phyloP scores from a whole-genome alignment of 1,140 invertebrate species.

The Euwallacea similis region DNA sequence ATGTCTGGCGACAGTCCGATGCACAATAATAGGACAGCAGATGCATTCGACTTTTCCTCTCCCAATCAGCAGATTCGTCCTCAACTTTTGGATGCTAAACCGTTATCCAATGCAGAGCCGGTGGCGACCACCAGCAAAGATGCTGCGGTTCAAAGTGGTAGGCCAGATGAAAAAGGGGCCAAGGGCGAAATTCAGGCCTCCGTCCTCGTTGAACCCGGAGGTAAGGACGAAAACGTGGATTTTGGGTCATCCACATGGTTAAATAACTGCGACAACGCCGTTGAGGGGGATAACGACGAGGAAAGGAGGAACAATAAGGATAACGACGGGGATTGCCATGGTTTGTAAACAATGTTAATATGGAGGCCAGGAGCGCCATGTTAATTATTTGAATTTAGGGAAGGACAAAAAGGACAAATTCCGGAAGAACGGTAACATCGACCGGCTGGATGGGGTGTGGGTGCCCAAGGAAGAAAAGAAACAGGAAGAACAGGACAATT shows the following conservation, averaged over 20 bases:
- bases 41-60: constrained; percentile 23
- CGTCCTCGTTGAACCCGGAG: constrained; percentile 35
- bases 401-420: constrained; percentile 38
- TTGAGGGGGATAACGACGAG: constrained; percentile 30
- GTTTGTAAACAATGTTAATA: neutral
- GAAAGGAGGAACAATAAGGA: constrained; percentile 5
- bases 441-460: constrained; percentile 41
- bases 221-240: constrained; percentile 21
- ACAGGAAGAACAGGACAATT: constrained; percentile 41
- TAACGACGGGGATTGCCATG: constrained; percentile 11
- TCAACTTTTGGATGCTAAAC: constrained; percentile 15
- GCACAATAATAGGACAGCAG: constrained; percentile 28
- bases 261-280: constrained; percentile 32
- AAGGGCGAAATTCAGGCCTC: constrained; percentile 30
- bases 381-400: constrained; percentile 12
- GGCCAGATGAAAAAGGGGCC: constrained; percentile 9
- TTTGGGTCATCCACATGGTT: constrained; percentile 19
- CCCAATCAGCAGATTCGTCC: constrained; percentile 3
- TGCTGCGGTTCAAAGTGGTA: constrained; percentile 28
- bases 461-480: constrained; percentile 36
- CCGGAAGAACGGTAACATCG: constrained; percentile 26
- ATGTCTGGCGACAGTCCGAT: constrained; percentile 32
- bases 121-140: constrained; percentile 41
- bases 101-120: constrained; percentile 20
- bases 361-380: neutral